Evolutionary conservation across 1,140 invertebrate genomes (phyloP).

Genomic region (Pogonomyrmex californicus): DNA sequence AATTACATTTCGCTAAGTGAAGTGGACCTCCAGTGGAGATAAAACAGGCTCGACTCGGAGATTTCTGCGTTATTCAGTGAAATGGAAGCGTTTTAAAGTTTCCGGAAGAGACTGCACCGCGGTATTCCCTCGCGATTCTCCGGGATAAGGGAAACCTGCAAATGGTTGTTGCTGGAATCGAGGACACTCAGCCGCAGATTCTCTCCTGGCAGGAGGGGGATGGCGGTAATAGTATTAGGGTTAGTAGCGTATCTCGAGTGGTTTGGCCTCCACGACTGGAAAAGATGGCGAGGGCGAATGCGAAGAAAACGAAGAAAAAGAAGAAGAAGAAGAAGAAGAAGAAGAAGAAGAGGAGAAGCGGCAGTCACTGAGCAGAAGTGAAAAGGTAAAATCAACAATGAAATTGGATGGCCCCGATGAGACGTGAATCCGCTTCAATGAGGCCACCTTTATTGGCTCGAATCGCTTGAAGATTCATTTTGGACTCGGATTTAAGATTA

Average conservation of each 20-base stretch:
- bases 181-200: constrained; percentile 74
- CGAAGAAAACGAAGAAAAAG: constrained; percentile 56
- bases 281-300: constrained; percentile 52
- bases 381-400: constrained; percentile 75
- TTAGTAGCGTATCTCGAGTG: constrained; percentile 78
- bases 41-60: constrained; percentile 27
- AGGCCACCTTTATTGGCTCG: constrained; percentile 61
- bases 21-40: constrained; percentile 1
- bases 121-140: constrained; percentile 68
- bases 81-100: constrained; percentile 72
- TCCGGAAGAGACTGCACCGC: constrained; percentile 35
- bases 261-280: constrained; percentile 46
- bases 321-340: constrained; percentile 46
- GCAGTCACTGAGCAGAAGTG: constrained; percentile 60
- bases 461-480: constrained; percentile 72
- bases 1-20: constrained; percentile 32
- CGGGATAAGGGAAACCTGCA: constrained; percentile 73
- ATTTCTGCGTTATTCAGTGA: constrained; percentile 68
- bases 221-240: constrained; percentile 77
- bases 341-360: constrained; percentile 58
- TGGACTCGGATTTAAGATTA: constrained; percentile 62
- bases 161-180: constrained; percentile 75
- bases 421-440: constrained; percentile 14
- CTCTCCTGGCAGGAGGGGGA: constrained; percentile 61
- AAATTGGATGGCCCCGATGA: constrained; percentile 38